Base-by-base conservation (phyloP, 2,113 vertebrate species). In the Corvus hawaiiensis region DNA sequence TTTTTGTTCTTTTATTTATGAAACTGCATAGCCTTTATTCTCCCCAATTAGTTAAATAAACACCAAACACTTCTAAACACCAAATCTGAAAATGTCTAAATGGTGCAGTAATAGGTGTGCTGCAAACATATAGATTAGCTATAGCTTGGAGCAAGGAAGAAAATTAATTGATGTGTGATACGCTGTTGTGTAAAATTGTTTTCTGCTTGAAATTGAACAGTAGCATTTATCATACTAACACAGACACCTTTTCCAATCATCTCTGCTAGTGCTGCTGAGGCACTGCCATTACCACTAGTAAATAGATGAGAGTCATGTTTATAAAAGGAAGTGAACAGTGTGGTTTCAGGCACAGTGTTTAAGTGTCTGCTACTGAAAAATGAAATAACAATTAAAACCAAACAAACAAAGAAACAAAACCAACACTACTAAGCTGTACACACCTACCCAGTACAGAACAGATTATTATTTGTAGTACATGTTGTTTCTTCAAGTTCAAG, bases 21-120 rank as follows among this genome's bases (percentile, higher is more conserved):
- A n/a, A 83, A 68, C 37, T 62, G 18, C 39, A 83, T 72, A 67
- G 61, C 78, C 73, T 86, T 49, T 78, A 66, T 91, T 96, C 91
- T 84, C 66, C 72, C 43, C 43, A 82, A 74, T 95, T 96, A 91
- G 44, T 51, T 88, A 84, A 96, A 89, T 64, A 74, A 94, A 96
- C 44, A 81, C 63, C 87, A 94, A 89, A 85, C 58, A n/a, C 30
- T 80, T 90, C 71, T 71, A 79, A 92, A 74, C 43, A 72, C 35
- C 44, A 84, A 80, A 58, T 54, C 37, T 59, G 66, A 88, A 95
- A 89, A 33, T 49, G 16, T 66, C 26, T 89, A 83, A 94, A 71
- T 62, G 37, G 44, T 87, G 46, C 26, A 75, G 54, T 72, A 89
- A 82, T 66, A 89, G 52, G 21, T 71, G 54, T 55, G 32, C 48